A percentile compares a stretch with the other conserved stretches of the same genome.
Conservation (phyloP, 2,113 vertebrate genomes). For the Lathamus discolor region DNA sequence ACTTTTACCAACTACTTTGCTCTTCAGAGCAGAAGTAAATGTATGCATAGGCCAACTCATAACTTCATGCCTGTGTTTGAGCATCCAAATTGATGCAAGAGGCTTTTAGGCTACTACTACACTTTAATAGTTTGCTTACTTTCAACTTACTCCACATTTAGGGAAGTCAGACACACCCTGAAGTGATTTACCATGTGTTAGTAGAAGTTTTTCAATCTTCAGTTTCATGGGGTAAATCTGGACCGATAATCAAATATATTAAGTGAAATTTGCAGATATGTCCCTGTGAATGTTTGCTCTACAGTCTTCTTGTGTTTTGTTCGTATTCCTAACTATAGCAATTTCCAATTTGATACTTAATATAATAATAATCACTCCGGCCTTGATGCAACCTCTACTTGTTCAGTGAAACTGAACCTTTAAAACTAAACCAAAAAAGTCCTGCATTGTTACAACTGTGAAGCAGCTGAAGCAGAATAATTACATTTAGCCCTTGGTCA, state of each 20-base stretch:
- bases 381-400: not conserved
- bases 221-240: not conserved
- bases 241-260: not conserved
- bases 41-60: not conserved
- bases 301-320: not conserved
- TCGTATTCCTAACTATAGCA: not conserved
- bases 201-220: not conserved
- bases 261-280: not conserved
- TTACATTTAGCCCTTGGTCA: not conserved
- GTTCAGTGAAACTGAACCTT: not conserved
- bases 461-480: not conserved
- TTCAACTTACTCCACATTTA: not conserved
- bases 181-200: not conserved
- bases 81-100: not conserved
- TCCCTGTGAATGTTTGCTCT: not conserved
- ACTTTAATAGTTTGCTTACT: not conserved
- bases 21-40: not conserved
- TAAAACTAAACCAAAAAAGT: not conserved
- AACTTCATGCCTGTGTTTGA: not conserved
- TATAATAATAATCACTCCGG: not conserved
- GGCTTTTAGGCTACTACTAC: not conserved
- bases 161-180: not conserved
- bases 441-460: not conserved
- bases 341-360: not conserved
- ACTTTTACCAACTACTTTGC: not conserved